Evolutionary conservation across 2,888 invertebrate species (phyloP).

Genomic region (Luffia ferchaultella): DNA sequence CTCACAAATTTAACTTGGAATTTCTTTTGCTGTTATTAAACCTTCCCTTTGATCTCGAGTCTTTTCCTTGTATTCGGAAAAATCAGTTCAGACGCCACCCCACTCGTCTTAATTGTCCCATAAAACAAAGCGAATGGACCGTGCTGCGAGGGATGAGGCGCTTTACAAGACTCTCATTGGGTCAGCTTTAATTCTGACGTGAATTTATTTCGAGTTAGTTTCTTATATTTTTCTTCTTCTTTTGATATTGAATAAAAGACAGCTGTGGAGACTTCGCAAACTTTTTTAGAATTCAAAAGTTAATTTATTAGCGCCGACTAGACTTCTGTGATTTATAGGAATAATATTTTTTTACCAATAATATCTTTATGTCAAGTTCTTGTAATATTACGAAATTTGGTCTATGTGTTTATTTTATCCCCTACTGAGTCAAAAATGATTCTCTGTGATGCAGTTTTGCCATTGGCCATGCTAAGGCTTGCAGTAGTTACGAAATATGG

Average conservation of each 20-base stretch:
- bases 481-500: too few relatives aligned
- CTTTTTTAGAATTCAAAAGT: neutral
- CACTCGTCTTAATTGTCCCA: slow-evolving; percentile 43
- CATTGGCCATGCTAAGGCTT: too few relatives aligned
- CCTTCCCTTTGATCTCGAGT: neutral
- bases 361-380: too few relatives aligned
- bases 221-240: neutral
- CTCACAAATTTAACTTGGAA: neutral
- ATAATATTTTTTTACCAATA: too few relatives aligned
- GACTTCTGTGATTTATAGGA: too few relatives aligned
- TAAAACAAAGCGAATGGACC: slow-evolving; percentile 48
- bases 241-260: neutral
- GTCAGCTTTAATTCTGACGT: slow-evolving; percentile 25
- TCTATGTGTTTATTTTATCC: too few relatives aligned
- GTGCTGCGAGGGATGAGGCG: slow-evolving; percentile 26
- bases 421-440: too few relatives aligned
- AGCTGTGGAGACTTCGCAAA: neutral
- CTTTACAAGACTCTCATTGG: slow-evolving; percentile 24
- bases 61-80: neutral
- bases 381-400: too few relatives aligned
- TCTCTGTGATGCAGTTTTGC: too few relatives aligned
- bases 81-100: slow-evolving; percentile 18
- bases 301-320: neutral
- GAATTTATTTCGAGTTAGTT: neutral
- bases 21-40: neutral